Percentiles rank a stretch among this genome's conserved stretches.
These are phyloP conservation scores for Melanotaenia parkinsoni DNA, from an alignment of 2,797 vertebrate species.

Conservation along the genomic window DNA sequence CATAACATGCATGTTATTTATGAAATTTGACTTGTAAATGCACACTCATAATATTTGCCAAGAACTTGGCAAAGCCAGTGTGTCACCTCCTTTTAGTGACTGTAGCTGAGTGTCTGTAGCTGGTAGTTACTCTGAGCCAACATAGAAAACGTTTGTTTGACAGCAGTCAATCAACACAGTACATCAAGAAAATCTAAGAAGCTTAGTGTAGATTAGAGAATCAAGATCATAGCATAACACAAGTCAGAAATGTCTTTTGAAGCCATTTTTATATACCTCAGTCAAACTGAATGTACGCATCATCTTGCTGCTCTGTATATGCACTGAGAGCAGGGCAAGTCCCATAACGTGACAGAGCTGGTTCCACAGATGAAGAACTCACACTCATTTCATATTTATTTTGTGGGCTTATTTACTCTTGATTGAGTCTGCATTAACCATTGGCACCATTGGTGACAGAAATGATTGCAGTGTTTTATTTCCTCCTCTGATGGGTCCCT, in stretches of 20 bases:
- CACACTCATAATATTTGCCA: not conserved
- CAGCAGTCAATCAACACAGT: not conserved
- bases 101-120: not conserved
- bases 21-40: not conserved
- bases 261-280: constrained; percentile 24
- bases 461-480: not conserved
- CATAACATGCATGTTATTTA: not conserved
- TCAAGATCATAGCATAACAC: not conserved
- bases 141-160: not conserved
- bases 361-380: constrained; percentile 11
- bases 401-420: constrained; percentile 3
- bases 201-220: not conserved
- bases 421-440: not conserved
- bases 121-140: not conserved
- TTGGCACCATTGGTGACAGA: not conserved
- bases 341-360: constrained; percentile 13
- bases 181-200: not conserved
- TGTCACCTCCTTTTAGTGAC: not conserved
- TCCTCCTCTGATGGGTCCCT: not conserved
- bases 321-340: constrained; percentile 32
- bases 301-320: constrained; percentile 16
- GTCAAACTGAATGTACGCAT: constrained; percentile 46
- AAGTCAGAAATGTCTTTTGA: not conserved
- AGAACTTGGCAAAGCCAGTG: not conserved
- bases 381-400: constrained; percentile 11